Conservation (phyloP, 2,797 vertebrate species). For the Sebastes steindachneri region DNA sequence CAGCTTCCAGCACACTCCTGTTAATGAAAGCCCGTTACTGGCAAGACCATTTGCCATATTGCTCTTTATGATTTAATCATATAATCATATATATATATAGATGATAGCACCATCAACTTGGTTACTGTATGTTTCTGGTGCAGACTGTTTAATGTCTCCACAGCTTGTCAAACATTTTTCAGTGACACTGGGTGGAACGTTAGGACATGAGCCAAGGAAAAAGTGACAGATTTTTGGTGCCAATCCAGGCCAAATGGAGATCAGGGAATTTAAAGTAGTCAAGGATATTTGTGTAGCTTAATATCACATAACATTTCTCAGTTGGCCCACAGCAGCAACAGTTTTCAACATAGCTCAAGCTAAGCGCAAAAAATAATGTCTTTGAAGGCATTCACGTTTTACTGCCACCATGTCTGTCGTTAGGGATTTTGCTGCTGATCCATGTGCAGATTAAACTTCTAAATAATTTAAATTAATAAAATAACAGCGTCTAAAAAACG, state of each 20-base stretch:
- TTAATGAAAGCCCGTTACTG: not conserved
- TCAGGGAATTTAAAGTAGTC: not conserved
- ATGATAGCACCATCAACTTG: not conserved
- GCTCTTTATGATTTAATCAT: constrained; percentile 1
- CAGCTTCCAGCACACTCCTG: not conserved
- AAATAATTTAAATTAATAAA: not conserved
- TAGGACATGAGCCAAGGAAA: not conserved
- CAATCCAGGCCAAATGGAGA: not conserved
- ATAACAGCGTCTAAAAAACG: not conserved
- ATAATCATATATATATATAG: not conserved
- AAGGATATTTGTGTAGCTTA: not conserved
- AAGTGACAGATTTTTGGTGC: not conserved
- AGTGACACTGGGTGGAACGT: not conserved
- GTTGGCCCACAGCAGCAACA: not conserved
- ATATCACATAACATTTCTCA: not conserved
- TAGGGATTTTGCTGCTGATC: not conserved
- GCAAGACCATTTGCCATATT: constrained; percentile 2
- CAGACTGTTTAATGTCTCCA: not conserved
- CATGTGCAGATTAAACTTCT: not conserved
- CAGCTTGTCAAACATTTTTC: not conserved
- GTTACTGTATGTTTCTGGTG: not conserved
- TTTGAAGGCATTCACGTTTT: not conserved
- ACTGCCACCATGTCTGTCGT: not conserved
- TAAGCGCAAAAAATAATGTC: not conserved
- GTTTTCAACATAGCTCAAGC: not conserved